Evolutionary conservation across 1,140 invertebrate species (phyloP).

Genomic region (Pseudomyrmex dendroicus): DNA sequence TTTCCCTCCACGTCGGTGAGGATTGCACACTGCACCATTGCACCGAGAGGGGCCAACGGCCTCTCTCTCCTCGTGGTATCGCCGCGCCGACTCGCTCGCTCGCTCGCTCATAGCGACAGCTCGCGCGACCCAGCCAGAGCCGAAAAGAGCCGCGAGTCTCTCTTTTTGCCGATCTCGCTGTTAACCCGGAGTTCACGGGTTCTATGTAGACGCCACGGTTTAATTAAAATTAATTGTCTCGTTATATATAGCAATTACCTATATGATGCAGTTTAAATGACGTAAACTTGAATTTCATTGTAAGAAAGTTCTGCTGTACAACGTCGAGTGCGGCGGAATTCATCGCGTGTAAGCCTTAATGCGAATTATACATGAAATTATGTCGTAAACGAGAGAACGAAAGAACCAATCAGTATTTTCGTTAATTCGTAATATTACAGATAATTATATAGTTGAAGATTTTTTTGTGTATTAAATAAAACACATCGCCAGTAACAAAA

Average conservation of each 20-base stretch:
- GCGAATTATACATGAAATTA: neutral
- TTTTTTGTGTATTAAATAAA: no score
- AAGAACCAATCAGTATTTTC: no score
- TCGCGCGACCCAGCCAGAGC: constrained; percentile 43
- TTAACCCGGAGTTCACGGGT: neutral
- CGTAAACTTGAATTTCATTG: neutral
- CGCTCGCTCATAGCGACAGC: constrained; percentile 47
- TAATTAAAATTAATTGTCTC: constrained; percentile 14
- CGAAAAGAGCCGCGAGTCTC: constrained; percentile 50
- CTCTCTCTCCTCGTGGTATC: constrained; percentile 67
- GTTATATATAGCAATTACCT: neutral
- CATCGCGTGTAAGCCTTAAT: neutral
- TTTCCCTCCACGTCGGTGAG: constrained; percentile 35
- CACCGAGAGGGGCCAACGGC: constrained; percentile 74
- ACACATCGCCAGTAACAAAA: no score
- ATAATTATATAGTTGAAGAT: no score
- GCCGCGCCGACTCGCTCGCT: constrained; percentile 48
- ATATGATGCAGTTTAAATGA: neutral
- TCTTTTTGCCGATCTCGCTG: constrained; percentile 1
- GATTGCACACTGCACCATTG: constrained; percentile 79
- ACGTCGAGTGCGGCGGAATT: neutral
- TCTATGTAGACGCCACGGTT: neutral
- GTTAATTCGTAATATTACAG: neutral
- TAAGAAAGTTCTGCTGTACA: neutral
- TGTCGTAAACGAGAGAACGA: neutral